phyloP scores from a whole-genome alignment of 2,888 invertebrate genomes.

The Tenthredo mesomela region DNA sequence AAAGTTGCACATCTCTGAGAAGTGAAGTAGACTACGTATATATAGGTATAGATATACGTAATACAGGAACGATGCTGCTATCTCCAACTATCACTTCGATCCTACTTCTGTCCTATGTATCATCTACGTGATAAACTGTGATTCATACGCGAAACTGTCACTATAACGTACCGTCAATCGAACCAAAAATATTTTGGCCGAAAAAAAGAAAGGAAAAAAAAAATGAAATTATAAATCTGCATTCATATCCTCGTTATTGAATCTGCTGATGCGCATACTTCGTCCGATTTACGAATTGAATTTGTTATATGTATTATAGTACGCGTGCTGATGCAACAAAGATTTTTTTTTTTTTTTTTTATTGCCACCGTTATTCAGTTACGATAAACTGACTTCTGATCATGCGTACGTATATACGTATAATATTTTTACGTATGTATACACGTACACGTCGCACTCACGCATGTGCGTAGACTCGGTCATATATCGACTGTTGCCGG shows the following conservation, averaged over 20 bases:
- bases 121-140: not conserved
- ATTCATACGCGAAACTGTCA: not conserved
- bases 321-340: not conserved
- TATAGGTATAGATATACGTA: not conserved
- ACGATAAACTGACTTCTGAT: not conserved
- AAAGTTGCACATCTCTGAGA: too few species aligned
- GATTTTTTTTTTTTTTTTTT: not conserved
- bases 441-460: not conserved
- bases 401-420: not conserved
- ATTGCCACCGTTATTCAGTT: not conserved
- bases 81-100: not conserved
- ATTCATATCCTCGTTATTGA: not conserved
- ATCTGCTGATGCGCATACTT: conserved; percentile 4
- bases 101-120: not conserved
- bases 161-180: not conserved
- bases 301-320: not conserved
- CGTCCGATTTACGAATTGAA: conserved; percentile 13
- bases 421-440: not conserved
- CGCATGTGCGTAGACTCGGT: conserved; percentile 38
- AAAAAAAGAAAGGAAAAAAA: not conserved
- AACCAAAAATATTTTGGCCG: not conserved
- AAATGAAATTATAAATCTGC: not conserved
- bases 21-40: not conserved
- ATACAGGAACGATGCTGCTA: not conserved
- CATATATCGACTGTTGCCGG: conserved; percentile 43